A percentile compares a stretch with the other conserved stretches of the same genome.
Conservation (phyloP, 35 echinoderm and acorn worm genomes). For the Nesometra sesokonis region DNA sequence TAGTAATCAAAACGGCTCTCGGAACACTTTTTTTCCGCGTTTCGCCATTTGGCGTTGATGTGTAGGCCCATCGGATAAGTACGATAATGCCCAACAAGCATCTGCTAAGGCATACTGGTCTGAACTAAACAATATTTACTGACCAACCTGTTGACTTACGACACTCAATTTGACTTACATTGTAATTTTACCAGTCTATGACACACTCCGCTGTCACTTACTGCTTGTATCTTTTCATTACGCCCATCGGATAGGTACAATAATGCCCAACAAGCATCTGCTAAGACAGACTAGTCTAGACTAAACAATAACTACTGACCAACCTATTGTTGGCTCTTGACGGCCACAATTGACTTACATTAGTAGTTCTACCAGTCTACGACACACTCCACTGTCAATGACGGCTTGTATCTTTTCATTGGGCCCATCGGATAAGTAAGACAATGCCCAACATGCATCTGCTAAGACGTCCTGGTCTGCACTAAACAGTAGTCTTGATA, state of each 20-base stretch:
- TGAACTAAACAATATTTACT: slow-evolving; percentile 72
- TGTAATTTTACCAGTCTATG: slow-evolving; percentile 80
- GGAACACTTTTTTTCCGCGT: too few species aligned
- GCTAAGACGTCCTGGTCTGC: slow-evolving; percentile 82
- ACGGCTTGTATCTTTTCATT: slow-evolving; percentile 99
- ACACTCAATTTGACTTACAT: slow-evolving; percentile 58
- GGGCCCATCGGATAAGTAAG: slow-evolving; percentile 91
- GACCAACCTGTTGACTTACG: too few species aligned
- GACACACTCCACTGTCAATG: slow-evolving; percentile 89
- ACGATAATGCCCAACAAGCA: slow-evolving; percentile 95
- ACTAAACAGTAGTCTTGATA: slow-evolving; percentile 84
- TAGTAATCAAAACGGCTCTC: too few species aligned
- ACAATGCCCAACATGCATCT: slow-evolving; percentile 96
- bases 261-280: slow-evolving; percentile 96
- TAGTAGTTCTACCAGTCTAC: slow-evolving; percentile 90
- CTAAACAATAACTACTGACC: slow-evolving; percentile 88
- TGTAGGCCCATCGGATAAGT: slow-evolving; percentile 96
- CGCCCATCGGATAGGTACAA: slow-evolving; percentile 93
- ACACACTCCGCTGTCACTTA: slow-evolving; percentile 91
- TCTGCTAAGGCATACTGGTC: slow-evolving; percentile 88
- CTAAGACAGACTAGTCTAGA: slow-evolving; percentile 71
- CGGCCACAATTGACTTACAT: slow-evolving; percentile 56
- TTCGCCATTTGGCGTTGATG: too few species aligned
- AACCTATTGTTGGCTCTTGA: too few species aligned
- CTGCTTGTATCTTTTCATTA: slow-evolving; percentile 98